Conservation (phyloP, 2,797 vertebrate genomes). For the Sebastes matsubarae region DNA sequence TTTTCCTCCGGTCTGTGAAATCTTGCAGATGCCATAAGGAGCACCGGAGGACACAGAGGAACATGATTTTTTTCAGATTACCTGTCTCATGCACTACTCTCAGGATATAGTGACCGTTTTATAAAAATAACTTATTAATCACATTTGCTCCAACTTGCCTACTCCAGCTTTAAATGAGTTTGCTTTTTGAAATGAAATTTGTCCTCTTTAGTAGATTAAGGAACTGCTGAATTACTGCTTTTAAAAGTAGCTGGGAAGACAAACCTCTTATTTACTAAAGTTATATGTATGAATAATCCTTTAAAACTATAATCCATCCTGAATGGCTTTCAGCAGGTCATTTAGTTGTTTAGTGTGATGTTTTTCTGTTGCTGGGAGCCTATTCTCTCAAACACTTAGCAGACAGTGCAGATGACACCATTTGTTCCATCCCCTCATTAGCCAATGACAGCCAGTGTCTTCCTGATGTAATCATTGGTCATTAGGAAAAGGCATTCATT, state of each 20-base stretch:
- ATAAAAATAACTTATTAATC: too few relatives aligned
- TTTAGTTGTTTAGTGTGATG: constrained; percentile 32
- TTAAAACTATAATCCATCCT: neutral
- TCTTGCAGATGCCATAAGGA: too few relatives aligned
- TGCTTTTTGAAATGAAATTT: neutral
- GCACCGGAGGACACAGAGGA: too few relatives aligned
- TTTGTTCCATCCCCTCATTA: constrained; percentile 71
- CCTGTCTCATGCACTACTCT: too few relatives aligned
- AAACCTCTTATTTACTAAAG: neutral
- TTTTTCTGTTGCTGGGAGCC: constrained; percentile 48
- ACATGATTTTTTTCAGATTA: too few relatives aligned
- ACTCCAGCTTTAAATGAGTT: neutral
- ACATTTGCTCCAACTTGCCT: too few relatives aligned
- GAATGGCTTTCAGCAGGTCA: neutral
- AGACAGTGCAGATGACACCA: constrained; percentile 57
- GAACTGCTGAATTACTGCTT: neutral
- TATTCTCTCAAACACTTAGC: constrained; percentile 47
- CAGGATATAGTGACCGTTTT: too few relatives aligned
- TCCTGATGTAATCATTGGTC: constrained; percentile 76
- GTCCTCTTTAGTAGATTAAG: neutral
- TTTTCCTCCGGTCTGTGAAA: too few relatives aligned
- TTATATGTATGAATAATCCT: neutral
- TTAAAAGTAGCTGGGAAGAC: neutral
- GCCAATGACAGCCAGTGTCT: constrained; percentile 66
- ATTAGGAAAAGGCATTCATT: constrained; percentile 74